Evolutionary conservation across 1,140 invertebrate species (phyloP).

Genomic region (Armadillidium nasatum): DNA sequence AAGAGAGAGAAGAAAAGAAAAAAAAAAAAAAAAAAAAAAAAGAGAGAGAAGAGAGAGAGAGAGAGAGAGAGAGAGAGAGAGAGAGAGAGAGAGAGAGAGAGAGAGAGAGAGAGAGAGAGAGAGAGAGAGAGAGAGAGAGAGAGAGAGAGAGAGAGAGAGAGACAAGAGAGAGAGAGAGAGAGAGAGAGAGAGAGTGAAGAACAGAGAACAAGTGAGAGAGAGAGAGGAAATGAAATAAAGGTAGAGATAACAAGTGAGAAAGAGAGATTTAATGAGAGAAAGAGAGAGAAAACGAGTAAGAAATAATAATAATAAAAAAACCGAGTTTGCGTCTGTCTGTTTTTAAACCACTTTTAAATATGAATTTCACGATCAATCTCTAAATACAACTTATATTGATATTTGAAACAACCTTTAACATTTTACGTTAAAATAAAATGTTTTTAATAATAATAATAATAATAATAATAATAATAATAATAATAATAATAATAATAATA

Average conservation of each 20-base stretch:
- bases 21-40: not conserved
- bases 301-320: not conserved
- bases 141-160: slow-evolving; percentile 2
- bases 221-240: no score
- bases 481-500: no score
- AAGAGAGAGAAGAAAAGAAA: not conserved
- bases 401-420: no score
- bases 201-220: not conserved
- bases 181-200: not conserved
- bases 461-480: no score
- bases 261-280: not conserved
- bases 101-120: not conserved
- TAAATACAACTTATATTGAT: no score
- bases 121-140: not conserved
- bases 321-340: no score
- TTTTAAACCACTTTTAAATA: no score
- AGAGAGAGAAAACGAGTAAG: not conserved
- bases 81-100: not conserved
- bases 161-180: not conserved
- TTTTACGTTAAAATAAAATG: no score
- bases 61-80: slow-evolving; percentile 2
- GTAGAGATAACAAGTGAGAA: not conserved
- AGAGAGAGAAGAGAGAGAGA: not conserved
- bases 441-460: no score
- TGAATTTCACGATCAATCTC: no score